Evolutionary conservation across 2,888 invertebrate genomes (phyloP).

Genomic region (Cecidostiba fungosa): DNA sequence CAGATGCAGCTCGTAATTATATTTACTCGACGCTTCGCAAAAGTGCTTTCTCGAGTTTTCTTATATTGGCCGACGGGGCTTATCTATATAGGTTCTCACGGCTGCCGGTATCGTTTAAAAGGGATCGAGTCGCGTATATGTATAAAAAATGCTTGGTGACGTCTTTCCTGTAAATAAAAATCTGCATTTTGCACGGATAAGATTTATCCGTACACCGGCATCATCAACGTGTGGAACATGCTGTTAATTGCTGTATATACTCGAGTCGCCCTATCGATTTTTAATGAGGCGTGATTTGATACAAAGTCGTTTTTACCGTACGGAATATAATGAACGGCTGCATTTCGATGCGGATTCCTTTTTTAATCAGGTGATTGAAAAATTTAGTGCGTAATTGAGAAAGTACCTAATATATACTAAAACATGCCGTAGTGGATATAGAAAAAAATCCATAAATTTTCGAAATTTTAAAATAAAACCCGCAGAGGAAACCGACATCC

Average conservation of each 20-base stretch:
- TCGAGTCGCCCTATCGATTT: background rate
- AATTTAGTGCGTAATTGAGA: background rate
- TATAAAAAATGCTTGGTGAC: background rate
- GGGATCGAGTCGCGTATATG: background rate
- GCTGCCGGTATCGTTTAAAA: background rate
- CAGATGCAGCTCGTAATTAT: background rate
- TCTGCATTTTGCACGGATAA: background rate
- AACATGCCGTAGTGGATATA: no score
- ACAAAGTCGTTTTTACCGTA: constrained; percentile 6
- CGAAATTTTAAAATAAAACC: background rate
- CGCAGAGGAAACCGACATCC: background rate
- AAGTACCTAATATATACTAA: no score
- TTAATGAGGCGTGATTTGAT: background rate
- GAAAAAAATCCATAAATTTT: background rate
- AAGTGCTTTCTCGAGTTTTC: background rate
- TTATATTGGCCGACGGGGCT: background rate
- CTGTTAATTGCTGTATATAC: background rate
- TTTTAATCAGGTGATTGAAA: no score
- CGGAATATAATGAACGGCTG: background rate
- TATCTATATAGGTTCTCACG: constrained; percentile 19
- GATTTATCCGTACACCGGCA: background rate
- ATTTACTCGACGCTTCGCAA: background rate
- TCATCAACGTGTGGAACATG: background rate
- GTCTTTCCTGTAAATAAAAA: background rate
- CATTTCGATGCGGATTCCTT: background rate